A percentile compares a stretch with the other conserved stretches of the same genome.
Evolutionary conservation across 2,888 invertebrate genomes (phyloP).

Genomic region (Brachyptera risi): DNA sequence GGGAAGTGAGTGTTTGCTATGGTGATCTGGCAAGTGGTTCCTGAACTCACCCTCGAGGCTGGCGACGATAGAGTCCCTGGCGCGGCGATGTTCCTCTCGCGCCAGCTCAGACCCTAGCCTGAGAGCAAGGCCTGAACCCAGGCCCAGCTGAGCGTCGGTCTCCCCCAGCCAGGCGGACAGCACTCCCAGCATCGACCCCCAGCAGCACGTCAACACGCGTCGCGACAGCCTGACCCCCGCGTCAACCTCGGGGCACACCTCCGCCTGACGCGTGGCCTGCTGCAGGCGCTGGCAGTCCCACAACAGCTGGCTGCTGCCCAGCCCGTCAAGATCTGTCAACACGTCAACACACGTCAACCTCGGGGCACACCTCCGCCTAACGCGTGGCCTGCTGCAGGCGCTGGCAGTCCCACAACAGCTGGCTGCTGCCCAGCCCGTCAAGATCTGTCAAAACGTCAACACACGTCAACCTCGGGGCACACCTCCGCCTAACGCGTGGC

Average conservation of each 20-base stretch:
- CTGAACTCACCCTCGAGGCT: slow-evolving; percentile 67
- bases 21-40: too few species aligned
- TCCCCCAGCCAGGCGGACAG: slow-evolving; percentile 71
- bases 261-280: slow-evolving; percentile 66
- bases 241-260: slow-evolving; percentile 65
- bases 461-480: too few species aligned
- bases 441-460: too few species aligned
- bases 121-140: slow-evolving; percentile 45
- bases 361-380: too few species aligned
- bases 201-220: slow-evolving; percentile 80
- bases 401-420: too few species aligned
- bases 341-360: too few species aligned
- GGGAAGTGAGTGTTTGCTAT: too few species aligned
- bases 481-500: too few species aligned
- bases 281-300: slow-evolving; percentile 84
- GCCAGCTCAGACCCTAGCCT: slow-evolving; percentile 46
- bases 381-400: too few species aligned
- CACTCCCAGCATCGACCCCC: slow-evolving; percentile 88
- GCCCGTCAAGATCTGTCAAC: slow-evolving; percentile 81
- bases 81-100: slow-evolving; percentile 47
- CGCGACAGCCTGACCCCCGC: slow-evolving; percentile 56
- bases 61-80: slow-evolving; percentile 77
- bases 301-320: slow-evolving; percentile 74
- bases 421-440: too few species aligned
- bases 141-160: slow-evolving; percentile 42